Evolutionary conservation across 2,113 vertebrate genomes (phyloP), one percentile per base, ranked within the genome.

Genomic region (Aix galericulata): DNA sequence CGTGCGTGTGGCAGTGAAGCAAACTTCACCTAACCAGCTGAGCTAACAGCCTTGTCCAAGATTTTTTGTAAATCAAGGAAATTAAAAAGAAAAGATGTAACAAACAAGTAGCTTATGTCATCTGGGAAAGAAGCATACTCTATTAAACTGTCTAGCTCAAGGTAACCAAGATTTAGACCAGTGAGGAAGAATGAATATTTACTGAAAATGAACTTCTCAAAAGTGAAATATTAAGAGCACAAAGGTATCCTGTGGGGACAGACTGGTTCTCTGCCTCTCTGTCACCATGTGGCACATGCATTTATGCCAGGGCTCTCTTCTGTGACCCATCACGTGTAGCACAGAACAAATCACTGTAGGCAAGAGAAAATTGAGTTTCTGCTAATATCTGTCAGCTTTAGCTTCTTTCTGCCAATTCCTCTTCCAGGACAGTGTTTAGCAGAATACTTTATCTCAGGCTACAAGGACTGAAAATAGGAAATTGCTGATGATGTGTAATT

Each of bases 361-460:
- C 81, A 63, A 71, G 67, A 91, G 74, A 44, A 62, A 74, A 71
- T 17, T 22, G 15, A 75, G 17, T 73, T 92, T 82, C 17, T 56
- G 44, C 74, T 87, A 72, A 1, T 23, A 74, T 68, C 34, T 86
- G 76, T 80, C 88, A 91, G 36, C 38, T 92, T 87, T 75, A 84
- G 58, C 53, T 84, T 79, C 36, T 27, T 73, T 74, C 69, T 91
- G 77, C 66, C 74, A 79, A 36, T 73, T 44, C 76, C 52, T 74
- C 53, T 85, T 82, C 76, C 71, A 93, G 63, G 58, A 58, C 22
- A 85, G 44, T 18, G 29, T 89, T 89, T 76, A 92, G 66, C 44
- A 87, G n/a, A 93, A 75, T 22, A 86, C 63, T 79, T 96, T 48
- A 26, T 40, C 85, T 95, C 83, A 80, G 66, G 40, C 67, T 82